Conservation (phyloP, 1,140 invertebrate genomes). For the Sesamia nonagrioides region DNA sequence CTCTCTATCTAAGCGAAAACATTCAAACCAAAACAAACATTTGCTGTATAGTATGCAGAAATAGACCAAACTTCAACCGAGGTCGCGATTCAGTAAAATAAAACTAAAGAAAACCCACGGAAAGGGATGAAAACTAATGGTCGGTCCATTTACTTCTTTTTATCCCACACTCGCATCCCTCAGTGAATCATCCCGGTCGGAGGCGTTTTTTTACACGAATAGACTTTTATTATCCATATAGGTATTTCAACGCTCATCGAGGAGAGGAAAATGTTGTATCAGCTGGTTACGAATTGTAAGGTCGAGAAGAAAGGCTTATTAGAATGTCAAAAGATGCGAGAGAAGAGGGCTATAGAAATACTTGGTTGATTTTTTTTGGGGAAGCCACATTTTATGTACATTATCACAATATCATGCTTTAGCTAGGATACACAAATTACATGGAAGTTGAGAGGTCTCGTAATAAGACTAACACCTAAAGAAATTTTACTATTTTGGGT, state of each 20-base stretch:
- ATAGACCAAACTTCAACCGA: conserved; percentile 35
- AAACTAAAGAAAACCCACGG: conserved; percentile 61
- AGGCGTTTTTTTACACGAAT: conserved; percentile 46
- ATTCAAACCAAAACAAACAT: conserved; percentile 20
- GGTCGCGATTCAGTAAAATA: conserved; percentile 57
- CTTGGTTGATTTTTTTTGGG: conserved; percentile 15
- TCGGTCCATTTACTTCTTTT: conserved; percentile 52
- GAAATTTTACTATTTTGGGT: background rate
- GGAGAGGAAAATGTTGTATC: conserved; percentile 36
- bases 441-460: background rate
- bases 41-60: background rate
- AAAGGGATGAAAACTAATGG: conserved; percentile 64
- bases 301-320: conserved; percentile 41
- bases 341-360: conserved; percentile 2
- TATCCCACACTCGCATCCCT: conserved; percentile 44
- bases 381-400: conserved; percentile 1
- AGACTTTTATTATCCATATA: conserved; percentile 50
- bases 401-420: background rate
- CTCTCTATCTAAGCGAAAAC: background rate
- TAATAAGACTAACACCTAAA: background rate
- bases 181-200: conserved; percentile 42
- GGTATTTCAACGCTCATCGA: conserved; percentile 42
- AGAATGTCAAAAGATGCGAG: conserved; percentile 34
- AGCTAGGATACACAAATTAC: background rate
- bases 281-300: conserved; percentile 45